These are phyloP conservation scores for Caenorhabditis latens DNA, from an alignment of 1,140 invertebrate species.

Conservation along the genomic window DNA sequence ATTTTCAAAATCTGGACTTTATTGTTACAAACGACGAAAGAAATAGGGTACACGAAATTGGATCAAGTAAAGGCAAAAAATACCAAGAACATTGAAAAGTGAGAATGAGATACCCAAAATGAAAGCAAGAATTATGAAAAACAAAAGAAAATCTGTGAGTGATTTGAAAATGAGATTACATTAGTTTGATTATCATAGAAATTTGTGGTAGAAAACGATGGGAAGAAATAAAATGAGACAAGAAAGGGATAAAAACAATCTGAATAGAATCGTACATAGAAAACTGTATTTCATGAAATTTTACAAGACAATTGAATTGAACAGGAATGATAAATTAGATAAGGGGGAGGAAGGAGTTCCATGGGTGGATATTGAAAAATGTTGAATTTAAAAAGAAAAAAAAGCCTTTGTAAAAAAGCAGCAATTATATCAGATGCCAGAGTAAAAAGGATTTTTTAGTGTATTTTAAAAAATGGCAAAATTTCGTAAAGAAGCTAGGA, in stretches of 20 bases:
- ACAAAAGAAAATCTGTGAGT: background rate
- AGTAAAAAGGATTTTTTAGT: too few relatives aligned
- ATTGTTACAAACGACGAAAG: background rate
- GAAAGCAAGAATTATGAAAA: background rate
- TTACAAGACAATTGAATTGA: background rate
- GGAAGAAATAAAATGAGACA: background rate
- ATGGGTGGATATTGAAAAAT: background rate
- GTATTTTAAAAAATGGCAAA: background rate
- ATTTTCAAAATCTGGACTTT: background rate
- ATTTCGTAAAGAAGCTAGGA: background rate
- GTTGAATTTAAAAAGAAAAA: background rate
- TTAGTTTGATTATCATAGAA: background rate
- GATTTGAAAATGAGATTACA: background rate
- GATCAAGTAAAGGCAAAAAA: background rate
- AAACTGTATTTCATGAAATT: background rate
- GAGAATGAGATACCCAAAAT: constrained; percentile 30
- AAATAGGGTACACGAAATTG: background rate
- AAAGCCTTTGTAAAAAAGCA: too few relatives aligned
- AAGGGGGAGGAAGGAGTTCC: background rate
- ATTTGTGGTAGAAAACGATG: background rate
- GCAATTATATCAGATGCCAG: too few relatives aligned
- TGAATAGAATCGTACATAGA: too few relatives aligned
- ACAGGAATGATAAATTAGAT: background rate
- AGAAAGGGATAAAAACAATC: background rate
- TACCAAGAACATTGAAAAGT: background rate